phyloP scores from a whole-genome alignment of 1,140 invertebrate genomes.

The Bathynomus jamesi region DNA sequence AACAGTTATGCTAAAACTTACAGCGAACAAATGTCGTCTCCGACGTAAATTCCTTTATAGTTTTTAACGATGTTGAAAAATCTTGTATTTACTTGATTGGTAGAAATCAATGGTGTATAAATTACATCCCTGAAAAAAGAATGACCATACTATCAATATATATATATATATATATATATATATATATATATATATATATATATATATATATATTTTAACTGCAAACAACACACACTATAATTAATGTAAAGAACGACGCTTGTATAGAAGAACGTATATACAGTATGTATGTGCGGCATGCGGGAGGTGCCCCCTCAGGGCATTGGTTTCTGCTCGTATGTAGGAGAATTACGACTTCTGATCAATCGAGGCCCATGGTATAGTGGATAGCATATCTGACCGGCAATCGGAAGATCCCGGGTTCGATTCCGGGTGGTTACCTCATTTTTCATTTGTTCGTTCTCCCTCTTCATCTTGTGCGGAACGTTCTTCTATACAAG shows the following conservation, averaged over 20 bases:
- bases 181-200: neutral
- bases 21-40: slow-evolving; percentile 20
- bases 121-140: slow-evolving; percentile 13
- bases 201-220: neutral
- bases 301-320: too few relatives aligned
- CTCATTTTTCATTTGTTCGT: too few relatives aligned
- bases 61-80: slow-evolving; percentile 23
- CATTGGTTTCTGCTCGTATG: too few relatives aligned
- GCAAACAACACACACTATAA: too few relatives aligned
- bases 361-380: too few relatives aligned
- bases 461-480: too few relatives aligned
- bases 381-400: too few relatives aligned
- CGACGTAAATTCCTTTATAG: slow-evolving; percentile 14
- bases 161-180: neutral
- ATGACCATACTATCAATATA: neutral
- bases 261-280: neutral
- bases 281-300: neutral
- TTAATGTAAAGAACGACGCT: neutral
- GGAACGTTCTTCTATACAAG: too few relatives aligned
- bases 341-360: too few relatives aligned
- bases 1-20: slow-evolving; percentile 4
- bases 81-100: slow-evolving; percentile 18
- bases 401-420: too few relatives aligned
- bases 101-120: slow-evolving; percentile 22
- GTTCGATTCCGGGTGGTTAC: too few relatives aligned